Evolutionary conservation across 2,113 vertebrate genomes (phyloP).

Genomic region (Trinectes maculatus): DNA sequence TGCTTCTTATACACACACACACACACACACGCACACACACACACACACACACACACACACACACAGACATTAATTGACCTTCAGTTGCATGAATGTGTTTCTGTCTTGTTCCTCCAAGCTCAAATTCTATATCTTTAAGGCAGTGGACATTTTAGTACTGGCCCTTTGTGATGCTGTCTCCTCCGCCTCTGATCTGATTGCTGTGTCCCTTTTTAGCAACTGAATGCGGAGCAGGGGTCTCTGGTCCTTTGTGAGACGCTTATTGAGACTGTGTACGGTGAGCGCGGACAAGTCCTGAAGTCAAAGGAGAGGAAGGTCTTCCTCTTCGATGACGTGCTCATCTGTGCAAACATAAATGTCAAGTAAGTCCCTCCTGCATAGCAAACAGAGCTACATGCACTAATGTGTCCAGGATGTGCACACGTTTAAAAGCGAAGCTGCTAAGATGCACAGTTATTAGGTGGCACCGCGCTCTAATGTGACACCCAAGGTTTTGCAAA

Average conservation of each 20-base stretch:
- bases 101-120: conserved; percentile 44
- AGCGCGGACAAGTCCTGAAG: conserved; percentile 94
- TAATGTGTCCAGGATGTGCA: conserved; percentile 17
- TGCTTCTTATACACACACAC: too few species aligned
- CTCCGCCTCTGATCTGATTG: conserved; percentile 58
- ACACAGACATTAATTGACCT: conserved; percentile 49
- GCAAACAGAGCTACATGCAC: conserved; percentile 13
- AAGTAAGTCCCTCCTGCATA: conserved; percentile 83
- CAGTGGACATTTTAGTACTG: conserved; percentile 48
- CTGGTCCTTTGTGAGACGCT: conserved; percentile 94
- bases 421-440: conserved; percentile 26
- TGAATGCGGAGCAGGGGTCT: conserved; percentile 89
- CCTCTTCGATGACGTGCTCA: conserved; percentile 90
- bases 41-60: too few species aligned
- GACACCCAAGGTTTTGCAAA: conserved; percentile 49
- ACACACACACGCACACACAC: too few species aligned
- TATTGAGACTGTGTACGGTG: conserved; percentile 92
- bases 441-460: conserved; percentile 42
- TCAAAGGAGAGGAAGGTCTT: conserved; percentile 95
- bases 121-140: conserved; percentile 50
- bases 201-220: conserved; percentile 73
- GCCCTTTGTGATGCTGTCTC: conserved; percentile 55
- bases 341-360: conserved; percentile 96
- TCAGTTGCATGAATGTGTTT: conserved; percentile 38
- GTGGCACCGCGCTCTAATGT: conserved; percentile 45